phyloP scores from a whole-genome alignment of 2,113 vertebrate genomes.

The Maccullochella peelii region DNA sequence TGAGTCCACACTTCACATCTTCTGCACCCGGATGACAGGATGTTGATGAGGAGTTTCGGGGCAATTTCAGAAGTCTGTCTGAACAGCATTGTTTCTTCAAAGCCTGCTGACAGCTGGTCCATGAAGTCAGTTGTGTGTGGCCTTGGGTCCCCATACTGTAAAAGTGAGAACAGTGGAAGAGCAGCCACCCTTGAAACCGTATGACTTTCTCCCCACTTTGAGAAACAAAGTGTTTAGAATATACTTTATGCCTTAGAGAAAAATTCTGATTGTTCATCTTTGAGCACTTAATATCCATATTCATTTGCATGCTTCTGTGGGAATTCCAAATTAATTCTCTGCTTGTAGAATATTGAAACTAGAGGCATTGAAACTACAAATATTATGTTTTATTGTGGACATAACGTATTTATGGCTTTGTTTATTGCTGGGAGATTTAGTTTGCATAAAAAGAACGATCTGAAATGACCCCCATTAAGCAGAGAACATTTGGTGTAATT shows the following conservation, averaged over 20 bases:
- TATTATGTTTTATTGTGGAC: slow-evolving; percentile 37
- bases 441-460: slow-evolving; percentile 23
- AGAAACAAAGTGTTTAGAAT: slow-evolving; percentile 11
- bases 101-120: slow-evolving; percentile 40
- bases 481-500: slow-evolving; percentile 24
- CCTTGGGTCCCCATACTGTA: slow-evolving; percentile 5
- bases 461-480: slow-evolving; percentile 30
- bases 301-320: slow-evolving; percentile 28
- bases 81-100: slow-evolving; percentile 46
- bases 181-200: not conserved
- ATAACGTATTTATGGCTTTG: slow-evolving; percentile 26
- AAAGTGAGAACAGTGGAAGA: slow-evolving; percentile 7
- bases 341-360: slow-evolving; percentile 18
- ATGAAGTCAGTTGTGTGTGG: slow-evolving; percentile 21
- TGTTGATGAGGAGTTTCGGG: slow-evolving; percentile 55
- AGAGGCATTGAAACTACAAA: slow-evolving; percentile 5
- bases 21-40: slow-evolving; percentile 41
- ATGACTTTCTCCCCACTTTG: not conserved
- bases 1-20: slow-evolving; percentile 45
- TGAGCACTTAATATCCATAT: slow-evolving; percentile 31
- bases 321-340: slow-evolving; percentile 40
- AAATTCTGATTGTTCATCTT: slow-evolving; percentile 18
- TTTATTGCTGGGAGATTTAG: slow-evolving; percentile 34
- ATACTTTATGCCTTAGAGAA: not conserved
- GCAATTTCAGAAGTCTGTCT: slow-evolving; percentile 44